Conservation (phyloP, 2,113 vertebrate species). For the Protobothrops mucrosquamatus region DNA sequence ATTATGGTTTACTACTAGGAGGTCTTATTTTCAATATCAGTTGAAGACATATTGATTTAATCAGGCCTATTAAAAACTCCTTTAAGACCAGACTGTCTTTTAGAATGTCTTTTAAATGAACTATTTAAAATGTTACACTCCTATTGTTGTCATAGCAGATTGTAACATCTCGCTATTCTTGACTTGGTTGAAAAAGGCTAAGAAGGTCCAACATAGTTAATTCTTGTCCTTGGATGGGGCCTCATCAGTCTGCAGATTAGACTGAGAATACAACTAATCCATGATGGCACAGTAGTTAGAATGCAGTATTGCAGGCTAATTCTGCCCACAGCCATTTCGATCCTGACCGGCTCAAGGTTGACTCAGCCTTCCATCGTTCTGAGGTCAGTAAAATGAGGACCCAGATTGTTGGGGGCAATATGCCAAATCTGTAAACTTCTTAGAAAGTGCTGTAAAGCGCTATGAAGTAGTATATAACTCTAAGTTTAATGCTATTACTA, state of each 20-base stretch:
- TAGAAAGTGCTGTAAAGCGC: too few relatives aligned
- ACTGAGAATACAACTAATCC: background rate
- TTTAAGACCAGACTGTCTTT: background rate
- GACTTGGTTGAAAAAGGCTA: background rate
- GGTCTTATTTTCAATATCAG: background rate
- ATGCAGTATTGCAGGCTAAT: too few relatives aligned
- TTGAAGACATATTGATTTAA: background rate
- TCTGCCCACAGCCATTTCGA: too few relatives aligned
- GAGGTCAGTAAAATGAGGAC: too few relatives aligned
- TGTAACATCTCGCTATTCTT: background rate
- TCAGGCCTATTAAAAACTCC: background rate
- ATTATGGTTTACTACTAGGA: background rate
- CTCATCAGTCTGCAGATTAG: background rate
- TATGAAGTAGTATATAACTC: too few relatives aligned
- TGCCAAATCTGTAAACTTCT: too few relatives aligned
- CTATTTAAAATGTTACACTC: background rate
- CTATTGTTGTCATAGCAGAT: background rate
- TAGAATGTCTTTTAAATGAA: background rate
- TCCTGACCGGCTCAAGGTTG: too few relatives aligned
- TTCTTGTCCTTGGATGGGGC: background rate
- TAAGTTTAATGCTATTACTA: too few relatives aligned
- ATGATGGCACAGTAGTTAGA: too few relatives aligned
- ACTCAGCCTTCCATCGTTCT: too few relatives aligned
- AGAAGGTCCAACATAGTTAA: background rate
- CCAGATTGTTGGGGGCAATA: too few relatives aligned